Percentiles rank a stretch among this genome's conserved stretches.
Evolutionary conservation across 2,797 vertebrate genomes (phyloP).

Genomic region (Chelidonichthys spinosus): DNA sequence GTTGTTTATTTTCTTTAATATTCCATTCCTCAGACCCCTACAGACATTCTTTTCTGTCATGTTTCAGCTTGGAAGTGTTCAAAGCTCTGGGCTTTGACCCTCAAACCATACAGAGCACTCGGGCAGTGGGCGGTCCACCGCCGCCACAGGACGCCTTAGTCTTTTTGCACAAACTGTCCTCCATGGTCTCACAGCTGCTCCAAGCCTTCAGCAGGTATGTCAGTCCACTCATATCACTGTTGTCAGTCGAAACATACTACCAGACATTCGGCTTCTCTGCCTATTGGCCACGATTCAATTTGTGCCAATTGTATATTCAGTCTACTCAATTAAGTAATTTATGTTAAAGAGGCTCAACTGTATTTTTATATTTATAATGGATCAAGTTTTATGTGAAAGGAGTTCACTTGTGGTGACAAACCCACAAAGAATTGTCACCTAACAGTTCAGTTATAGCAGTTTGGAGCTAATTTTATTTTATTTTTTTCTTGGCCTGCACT

Average conservation of each 20-base stretch:
- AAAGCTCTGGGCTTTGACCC: constrained; percentile 80
- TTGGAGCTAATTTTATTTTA: neutral
- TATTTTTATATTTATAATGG: neutral
- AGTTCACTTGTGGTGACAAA: neutral
- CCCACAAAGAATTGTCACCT: neutral
- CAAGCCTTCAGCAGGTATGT: constrained; percentile 89
- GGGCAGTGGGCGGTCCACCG: constrained; percentile 67
- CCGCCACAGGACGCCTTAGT: constrained; percentile 78
- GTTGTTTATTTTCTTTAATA: constrained; percentile 17
- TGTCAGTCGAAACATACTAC: neutral
- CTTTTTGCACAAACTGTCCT: constrained; percentile 87
- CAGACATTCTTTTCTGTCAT: constrained; percentile 60
- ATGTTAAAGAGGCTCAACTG: neutral
- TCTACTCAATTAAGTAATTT: neutral
- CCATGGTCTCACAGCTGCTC: constrained; percentile 87
- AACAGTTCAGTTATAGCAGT: neutral
- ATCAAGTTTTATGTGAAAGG: neutral
- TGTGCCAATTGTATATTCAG: neutral
- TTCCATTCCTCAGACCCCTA: constrained; percentile 40
- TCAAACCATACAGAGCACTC: constrained; percentile 62
- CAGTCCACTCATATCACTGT: neutral
- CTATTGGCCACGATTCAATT: neutral
- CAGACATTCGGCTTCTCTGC: neutral
- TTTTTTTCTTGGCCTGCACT: neutral
- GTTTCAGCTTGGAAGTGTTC: constrained; percentile 81